Evolutionary conservation across 2,113 vertebrate genomes (phyloP), one percentile per base, ranked within the genome.

Genomic region (Vombatus ursinus): DNA sequence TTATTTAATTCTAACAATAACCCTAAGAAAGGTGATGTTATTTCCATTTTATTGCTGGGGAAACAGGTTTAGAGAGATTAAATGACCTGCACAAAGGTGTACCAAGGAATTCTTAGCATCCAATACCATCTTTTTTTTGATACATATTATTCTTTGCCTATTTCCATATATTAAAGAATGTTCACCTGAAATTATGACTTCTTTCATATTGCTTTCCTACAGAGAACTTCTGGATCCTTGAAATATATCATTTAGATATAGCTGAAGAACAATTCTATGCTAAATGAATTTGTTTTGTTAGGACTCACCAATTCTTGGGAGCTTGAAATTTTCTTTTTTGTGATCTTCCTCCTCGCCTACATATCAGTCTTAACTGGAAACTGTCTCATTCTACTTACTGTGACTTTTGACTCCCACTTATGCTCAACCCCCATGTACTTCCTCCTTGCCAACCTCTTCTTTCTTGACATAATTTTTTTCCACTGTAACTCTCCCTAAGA

Each of bases 271-370:
- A 94, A 28, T 89, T 97, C 98, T 91, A 0, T 94, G 44, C 95
- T 97, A 94, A 95, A 91, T 47, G 95, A 98, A 4, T 98, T 97
- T 95, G 95, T 6, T 93, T 93, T 91, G 47, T 25, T 91, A 52
- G 95, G 94, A 57, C 94, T 97, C 52, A 89, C 93, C 44, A 52
- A 89, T 31, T 94, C 25, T 48, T 52, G 68, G 93, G 25, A 92
- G 47, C 96, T 97, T 10, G 93, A 89, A 14, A 37, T 97, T 92
- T 90, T 90, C 52, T 93, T 97, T 90, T 96, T 95, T 24, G 54
- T 91, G 44, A 24, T 96, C 68, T 96, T 96, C 95, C 89, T 94
- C 26, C 54, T 96, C 68, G 54, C 84, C 37, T 97, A 96, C 61
- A 37, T 90, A 95, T 91, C 84, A 2, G 3, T 68, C 49, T 53